These are phyloP conservation scores for Zaprionus ornatus DNA, from an alignment of 1,140 invertebrate species.

Conservation along the genomic window DNA sequence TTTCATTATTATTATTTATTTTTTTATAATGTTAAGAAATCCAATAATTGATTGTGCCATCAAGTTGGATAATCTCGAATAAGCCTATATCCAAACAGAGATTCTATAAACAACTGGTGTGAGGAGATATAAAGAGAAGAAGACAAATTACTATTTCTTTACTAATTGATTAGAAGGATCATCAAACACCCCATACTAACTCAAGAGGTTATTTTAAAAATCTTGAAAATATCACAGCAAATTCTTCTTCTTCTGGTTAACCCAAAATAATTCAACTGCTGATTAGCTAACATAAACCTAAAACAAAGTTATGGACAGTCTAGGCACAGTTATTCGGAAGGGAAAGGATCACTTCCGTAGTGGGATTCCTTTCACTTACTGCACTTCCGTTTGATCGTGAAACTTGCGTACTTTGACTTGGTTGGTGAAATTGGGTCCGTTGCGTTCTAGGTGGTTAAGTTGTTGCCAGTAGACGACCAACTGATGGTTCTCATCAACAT, in stretches of 20 bases:
- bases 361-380: slow-evolving; percentile 12
- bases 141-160: background rate
- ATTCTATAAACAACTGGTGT: too few species aligned
- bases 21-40: too few species aligned
- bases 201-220: too few species aligned
- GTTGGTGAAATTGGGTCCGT: slow-evolving; percentile 30
- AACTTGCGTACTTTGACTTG: background rate
- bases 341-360: background rate
- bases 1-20: too few species aligned
- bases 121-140: too few species aligned
- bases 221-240: too few species aligned
- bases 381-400: background rate
- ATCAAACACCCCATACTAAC: too few species aligned
- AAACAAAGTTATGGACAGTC: background rate
- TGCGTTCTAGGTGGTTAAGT: slow-evolving; percentile 4
- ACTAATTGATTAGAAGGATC: background rate
- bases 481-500: background rate
- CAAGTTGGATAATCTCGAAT: too few species aligned
- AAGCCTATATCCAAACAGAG: too few species aligned
- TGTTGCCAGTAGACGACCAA: slow-evolving; percentile 44
- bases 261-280: too few species aligned
- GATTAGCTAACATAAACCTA: background rate
- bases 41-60: too few species aligned
- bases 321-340: background rate
- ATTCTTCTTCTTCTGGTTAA: too few species aligned